Percentiles rank a stretch among this genome's conserved stretches.
Conservation (phyloP, 2,797 vertebrate genomes). For the Parotocinclus haroldoi region DNA sequence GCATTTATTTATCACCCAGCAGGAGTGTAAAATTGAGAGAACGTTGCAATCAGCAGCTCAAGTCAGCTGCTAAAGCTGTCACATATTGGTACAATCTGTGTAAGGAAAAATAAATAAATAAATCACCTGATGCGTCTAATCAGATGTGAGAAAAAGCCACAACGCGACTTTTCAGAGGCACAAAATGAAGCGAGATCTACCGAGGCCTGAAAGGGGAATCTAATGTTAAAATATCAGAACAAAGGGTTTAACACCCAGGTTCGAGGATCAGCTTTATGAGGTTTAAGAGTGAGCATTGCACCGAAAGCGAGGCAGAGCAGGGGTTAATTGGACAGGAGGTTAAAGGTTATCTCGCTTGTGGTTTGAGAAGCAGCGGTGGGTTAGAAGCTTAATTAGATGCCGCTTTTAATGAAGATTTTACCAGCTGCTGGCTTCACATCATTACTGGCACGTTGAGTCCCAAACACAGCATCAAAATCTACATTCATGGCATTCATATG, state of each 20-base stretch:
- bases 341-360: conserved; percentile 16
- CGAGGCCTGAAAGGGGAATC: no score
- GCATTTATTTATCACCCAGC: neutral
- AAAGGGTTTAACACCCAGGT: no score
- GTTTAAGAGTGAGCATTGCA: neutral
- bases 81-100: neutral
- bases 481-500: conserved; percentile 73
- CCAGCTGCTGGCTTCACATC: conserved; percentile 75
- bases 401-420: conserved; percentile 64
- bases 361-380: conserved; percentile 7
- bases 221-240: no score
- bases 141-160: neutral
- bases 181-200: no score
- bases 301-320: conserved; percentile 7
- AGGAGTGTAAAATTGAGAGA: neutral
- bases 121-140: no score
- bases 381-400: conserved; percentile 25
- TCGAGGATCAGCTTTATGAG: no score
- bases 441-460: conserved; percentile 73
- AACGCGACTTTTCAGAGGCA: neutral
- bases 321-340: conserved; percentile 29
- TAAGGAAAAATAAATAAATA: no score
- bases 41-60: neutral
- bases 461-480: conserved; percentile 92
- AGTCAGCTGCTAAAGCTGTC: neutral